Evolutionary conservation across 2,113 vertebrate species (phyloP).

Genomic region (Mystacornis crossleyi): DNA sequence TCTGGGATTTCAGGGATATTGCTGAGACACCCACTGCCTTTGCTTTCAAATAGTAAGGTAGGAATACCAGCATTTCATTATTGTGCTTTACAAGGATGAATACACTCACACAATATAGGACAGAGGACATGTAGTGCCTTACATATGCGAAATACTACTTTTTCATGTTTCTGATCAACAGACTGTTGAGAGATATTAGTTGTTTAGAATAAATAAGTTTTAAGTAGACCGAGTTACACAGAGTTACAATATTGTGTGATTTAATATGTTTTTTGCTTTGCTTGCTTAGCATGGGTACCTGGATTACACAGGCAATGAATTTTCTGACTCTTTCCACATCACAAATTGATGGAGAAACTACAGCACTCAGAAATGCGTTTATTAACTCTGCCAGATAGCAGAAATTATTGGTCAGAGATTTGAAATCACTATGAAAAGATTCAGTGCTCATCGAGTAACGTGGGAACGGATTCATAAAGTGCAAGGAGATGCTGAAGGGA

Average conservation of each 20-base stretch:
- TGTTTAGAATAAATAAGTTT: background rate
- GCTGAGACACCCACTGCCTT: background rate
- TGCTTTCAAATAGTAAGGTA: background rate
- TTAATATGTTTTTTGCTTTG: background rate
- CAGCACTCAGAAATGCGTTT: background rate
- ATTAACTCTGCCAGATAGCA: background rate
- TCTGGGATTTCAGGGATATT: background rate
- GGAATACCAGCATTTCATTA: background rate
- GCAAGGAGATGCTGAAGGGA: background rate
- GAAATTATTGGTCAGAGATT: background rate
- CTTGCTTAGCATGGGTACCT: background rate
- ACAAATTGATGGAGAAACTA: background rate
- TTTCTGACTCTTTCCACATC: background rate
- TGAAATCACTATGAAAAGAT: background rate
- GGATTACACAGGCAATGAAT: background rate
- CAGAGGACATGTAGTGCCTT: too few relatives aligned
- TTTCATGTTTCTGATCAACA: background rate
- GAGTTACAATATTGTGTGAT: background rate
- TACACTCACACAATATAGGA: rapidly evolving
- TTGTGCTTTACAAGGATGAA: background rate
- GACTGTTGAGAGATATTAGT: background rate
- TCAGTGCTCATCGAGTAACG: background rate
- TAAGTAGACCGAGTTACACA: background rate
- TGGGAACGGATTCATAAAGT: background rate
- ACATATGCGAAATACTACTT: background rate